phyloP scores from a whole-genome alignment of 2,797 vertebrate species.

The Mus spretus region DNA sequence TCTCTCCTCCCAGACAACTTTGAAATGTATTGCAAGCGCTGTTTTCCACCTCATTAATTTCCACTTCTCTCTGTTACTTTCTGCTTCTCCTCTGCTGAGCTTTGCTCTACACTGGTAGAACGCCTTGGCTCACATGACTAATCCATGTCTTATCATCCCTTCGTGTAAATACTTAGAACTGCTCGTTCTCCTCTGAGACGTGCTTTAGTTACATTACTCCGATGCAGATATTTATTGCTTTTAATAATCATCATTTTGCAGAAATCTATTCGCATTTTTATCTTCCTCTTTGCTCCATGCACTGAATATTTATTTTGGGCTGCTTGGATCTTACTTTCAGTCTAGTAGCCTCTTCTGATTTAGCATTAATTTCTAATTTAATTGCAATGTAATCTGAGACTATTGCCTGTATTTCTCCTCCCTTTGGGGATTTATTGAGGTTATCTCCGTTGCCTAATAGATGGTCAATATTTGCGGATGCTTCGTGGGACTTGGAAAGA shows the following conservation, averaged over 20 bases:
- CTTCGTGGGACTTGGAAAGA: slow-evolving; percentile 61
- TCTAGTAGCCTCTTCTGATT: slow-evolving; percentile 65
- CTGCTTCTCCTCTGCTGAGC: slow-evolving; percentile 39
- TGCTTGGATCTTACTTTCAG: slow-evolving; percentile 50
- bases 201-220: slow-evolving; percentile 53
- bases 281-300: slow-evolving; percentile 40
- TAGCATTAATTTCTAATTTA: slow-evolving; percentile 66
- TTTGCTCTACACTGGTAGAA: slow-evolving; percentile 57
- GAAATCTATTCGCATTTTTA: slow-evolving; percentile 67
- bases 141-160: slow-evolving; percentile 63
- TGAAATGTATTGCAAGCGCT: slow-evolving; percentile 67
- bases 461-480: slow-evolving; percentile 75
- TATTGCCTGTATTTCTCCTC: slow-evolving; percentile 11
- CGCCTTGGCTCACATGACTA: slow-evolving; percentile 56
- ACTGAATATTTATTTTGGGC: slow-evolving; percentile 20
- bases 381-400: slow-evolving; percentile 57
- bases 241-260: slow-evolving; percentile 63
- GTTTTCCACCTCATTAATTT: slow-evolving; percentile 70
- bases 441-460: slow-evolving; percentile 69
- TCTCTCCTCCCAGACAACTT: background rate
- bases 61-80: slow-evolving; percentile 67
- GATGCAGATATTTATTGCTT: slow-evolving; percentile 32
- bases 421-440: slow-evolving; percentile 21
- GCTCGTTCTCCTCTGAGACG: slow-evolving; percentile 58
- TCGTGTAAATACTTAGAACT: slow-evolving; percentile 70